Base-by-base conservation (phyloP, 2,888 invertebrate genomes). In the Apodemia mormo region DNA sequence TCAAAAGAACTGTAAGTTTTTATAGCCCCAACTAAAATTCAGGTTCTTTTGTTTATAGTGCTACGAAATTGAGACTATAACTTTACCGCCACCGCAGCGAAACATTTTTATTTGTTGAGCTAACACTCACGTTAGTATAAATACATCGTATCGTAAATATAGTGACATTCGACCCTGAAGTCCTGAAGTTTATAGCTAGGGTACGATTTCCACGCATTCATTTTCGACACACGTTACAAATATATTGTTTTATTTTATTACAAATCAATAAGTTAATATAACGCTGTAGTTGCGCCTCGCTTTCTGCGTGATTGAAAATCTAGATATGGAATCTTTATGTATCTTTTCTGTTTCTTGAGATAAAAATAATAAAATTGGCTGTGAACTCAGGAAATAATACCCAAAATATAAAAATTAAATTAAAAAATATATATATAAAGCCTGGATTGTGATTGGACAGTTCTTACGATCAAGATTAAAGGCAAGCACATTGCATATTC, bases 11-110 rank as follows among this genome's bases (percentile, higher is more conserved):
- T 58, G 30, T 58, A 12, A 58, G 6, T 58, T 58, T 29, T 58
- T 8, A 30, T 58, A 30, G 8, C 12, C 12, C 9, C 9, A 9
- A 61, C 33, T 10, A 61, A 61, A 61, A 61, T 61, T 61, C 58
- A 61, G 12, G 58, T 8, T 33, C 61, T 61, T 52, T 61, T 61
- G 61, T 61, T 61, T 61, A 61, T 29, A 29, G 8, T 33, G 61
- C 37, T 61, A 61, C 37, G 61, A 61, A 37, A 61, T 61, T 61
- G 61, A 33, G 58, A 61, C 37, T 33, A 61, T 61, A 61, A 61
- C 6, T 61, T 61, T 14, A 12, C 33, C 33, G 33, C 61, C 33
- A 61, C 37, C 61, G 37, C 61, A 33, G 33, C 61, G 33, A 14
- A 33, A 33, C 33, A 14, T 14, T 61, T 61, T 61, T 61, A 61